A percentile compares a stretch with the other conserved stretches of the same genome.
Conservation (phyloP, 2,113 vertebrate genomes). For the Syrmaticus mikado region DNA sequence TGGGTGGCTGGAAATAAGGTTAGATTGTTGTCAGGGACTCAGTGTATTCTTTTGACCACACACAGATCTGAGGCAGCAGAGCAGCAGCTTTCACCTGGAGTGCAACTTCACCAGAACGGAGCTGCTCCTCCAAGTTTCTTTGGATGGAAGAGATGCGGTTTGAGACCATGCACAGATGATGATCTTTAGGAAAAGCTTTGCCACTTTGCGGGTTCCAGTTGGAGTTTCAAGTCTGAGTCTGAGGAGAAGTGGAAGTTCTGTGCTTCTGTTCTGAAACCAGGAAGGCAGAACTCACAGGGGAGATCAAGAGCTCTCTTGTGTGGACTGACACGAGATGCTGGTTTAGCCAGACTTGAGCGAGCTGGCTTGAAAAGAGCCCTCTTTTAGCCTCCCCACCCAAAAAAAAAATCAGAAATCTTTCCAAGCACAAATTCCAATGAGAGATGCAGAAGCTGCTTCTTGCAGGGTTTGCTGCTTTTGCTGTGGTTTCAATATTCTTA, state of each 20-base stretch:
- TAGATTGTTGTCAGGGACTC: constrained; percentile 36
- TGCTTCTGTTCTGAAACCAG: neutral
- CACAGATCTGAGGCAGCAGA: neutral
- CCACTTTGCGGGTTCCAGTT: neutral
- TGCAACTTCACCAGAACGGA: neutral
- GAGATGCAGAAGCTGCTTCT: constrained; percentile 11
- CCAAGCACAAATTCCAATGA: neutral
- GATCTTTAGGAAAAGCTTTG: neutral
- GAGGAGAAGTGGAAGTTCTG: neutral
- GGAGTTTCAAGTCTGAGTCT: neutral
- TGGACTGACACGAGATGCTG: neutral
- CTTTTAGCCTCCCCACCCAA: neutral
- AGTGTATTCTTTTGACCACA: neutral
- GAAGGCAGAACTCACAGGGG: neutral
- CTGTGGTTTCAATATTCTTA: neutral
- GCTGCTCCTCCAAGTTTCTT: neutral
- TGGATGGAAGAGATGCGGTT: neutral
- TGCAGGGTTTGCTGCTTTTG: neutral
- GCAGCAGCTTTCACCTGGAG: neutral
- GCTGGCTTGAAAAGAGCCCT: neutral
- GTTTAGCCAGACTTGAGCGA: neutral
- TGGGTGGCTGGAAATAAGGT: constrained; percentile 1
- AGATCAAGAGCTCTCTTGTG: neutral
- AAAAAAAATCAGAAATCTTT: neutral
- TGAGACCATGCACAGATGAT: neutral